Conservation (phyloP, 2,113 vertebrate genomes). For the Clinocottus analis region DNA sequence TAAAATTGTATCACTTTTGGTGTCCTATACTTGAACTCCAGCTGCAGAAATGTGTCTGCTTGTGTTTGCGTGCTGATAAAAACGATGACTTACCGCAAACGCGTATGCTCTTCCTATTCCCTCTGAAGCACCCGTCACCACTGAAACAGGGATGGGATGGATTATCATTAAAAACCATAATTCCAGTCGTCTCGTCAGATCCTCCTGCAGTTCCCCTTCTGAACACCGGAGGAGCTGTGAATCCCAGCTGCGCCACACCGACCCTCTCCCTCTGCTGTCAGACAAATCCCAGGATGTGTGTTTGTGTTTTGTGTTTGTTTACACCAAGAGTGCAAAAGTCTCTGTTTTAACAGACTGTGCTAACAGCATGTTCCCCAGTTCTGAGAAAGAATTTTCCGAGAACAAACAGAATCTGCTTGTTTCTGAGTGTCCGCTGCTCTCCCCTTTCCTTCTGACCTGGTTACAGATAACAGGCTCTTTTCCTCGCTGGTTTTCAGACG, state of each 20-base stretch:
- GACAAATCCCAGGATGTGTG: background rate
- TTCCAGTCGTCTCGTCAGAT: background rate
- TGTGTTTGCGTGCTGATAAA: background rate
- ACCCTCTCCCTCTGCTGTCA: conserved; percentile 20
- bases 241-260: background rate
- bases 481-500: background rate
- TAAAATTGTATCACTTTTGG: background rate
- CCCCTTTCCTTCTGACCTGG: conserved; percentile 3
- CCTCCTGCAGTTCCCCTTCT: conserved; percentile 19
- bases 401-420: conserved; percentile 51
- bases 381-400: conserved; percentile 65
- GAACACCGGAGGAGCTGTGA: conserved; percentile 34
- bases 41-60: background rate
- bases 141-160: conserved; percentile 77
- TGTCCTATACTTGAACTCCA: background rate
- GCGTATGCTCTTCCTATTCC: conserved; percentile 90
- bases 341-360: conserved; percentile 65
- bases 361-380: conserved; percentile 65
- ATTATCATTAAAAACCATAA: background rate
- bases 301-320: conserved; percentile 36
- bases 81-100: conserved; percentile 81
- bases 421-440: conserved; percentile 10
- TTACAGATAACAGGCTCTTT: conserved; percentile 1
- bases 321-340: background rate
- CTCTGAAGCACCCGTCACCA: conserved; percentile 90